These are phyloP conservation scores for Yasuhikotakia modesta DNA, from an alignment of 2,797 vertebrate species.

Conservation along the genomic window DNA sequence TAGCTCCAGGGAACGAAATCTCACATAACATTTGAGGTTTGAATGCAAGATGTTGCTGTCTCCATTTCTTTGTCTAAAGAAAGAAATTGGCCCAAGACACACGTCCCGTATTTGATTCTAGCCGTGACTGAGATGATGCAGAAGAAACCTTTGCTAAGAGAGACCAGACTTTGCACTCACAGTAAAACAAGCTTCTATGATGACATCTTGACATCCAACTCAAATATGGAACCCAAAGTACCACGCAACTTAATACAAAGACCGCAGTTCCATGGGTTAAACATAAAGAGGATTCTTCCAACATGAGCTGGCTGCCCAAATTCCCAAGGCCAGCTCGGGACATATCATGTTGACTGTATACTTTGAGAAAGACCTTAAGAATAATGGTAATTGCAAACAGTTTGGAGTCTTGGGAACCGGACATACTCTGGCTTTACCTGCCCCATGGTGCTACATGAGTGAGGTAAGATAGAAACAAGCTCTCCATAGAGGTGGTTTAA, in stretches of 20 bases:
- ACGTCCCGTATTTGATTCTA: slow-evolving; percentile 20
- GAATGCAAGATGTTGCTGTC: slow-evolving; percentile 9
- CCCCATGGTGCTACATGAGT: slow-evolving; percentile 14
- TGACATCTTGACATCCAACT: slow-evolving; percentile 57
- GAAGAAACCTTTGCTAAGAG: slow-evolving; percentile 55
- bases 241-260: slow-evolving; percentile 56
- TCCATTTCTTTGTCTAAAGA: slow-evolving; percentile 20
- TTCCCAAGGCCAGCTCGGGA: slow-evolving; percentile 54
- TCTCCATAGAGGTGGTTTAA: slow-evolving; percentile 8
- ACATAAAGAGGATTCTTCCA: slow-evolving; percentile 59
- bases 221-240: slow-evolving; percentile 41
- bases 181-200: slow-evolving; percentile 58
- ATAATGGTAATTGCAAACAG: slow-evolving; percentile 49
- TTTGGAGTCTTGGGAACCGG: slow-evolving; percentile 36
- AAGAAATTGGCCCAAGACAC: slow-evolving; percentile 40
- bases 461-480: not conserved
- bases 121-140: slow-evolving; percentile 56
- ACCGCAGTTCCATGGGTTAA: slow-evolving; percentile 60
- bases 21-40: slow-evolving; percentile 1
- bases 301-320: slow-evolving; percentile 41
- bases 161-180: slow-evolving; percentile 53
- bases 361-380: slow-evolving; percentile 43
- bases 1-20: not conserved
- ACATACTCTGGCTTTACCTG: slow-evolving; percentile 31
- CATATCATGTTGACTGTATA: slow-evolving; percentile 42